Percentiles rank a stretch among this genome's conserved stretches.
Conservation (phyloP, 2,888 invertebrate species). For the Rhingia rostrata region DNA sequence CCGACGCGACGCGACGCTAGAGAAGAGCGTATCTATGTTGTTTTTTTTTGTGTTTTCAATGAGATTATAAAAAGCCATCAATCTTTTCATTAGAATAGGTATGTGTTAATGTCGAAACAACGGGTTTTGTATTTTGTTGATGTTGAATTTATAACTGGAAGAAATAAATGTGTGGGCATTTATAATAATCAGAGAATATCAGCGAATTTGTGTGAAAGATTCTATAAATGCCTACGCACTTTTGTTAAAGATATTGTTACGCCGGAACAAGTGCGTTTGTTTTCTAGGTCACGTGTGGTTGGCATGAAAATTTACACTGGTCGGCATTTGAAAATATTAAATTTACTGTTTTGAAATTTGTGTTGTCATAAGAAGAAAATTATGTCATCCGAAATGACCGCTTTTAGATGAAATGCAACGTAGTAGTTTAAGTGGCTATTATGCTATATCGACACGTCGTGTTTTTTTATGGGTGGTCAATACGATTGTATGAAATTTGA, state of each 20-base stretch:
- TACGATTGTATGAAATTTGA: too few relatives aligned
- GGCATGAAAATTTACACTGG: too few relatives aligned
- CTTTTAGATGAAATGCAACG: too few relatives aligned
- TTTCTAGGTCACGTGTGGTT: too few relatives aligned
- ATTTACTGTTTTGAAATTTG: too few relatives aligned
- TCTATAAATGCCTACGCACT: neutral
- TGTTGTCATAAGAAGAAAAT: too few relatives aligned
- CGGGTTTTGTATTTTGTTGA: constrained; percentile 15
- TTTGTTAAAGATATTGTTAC: too few relatives aligned
- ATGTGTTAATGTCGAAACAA: neutral
- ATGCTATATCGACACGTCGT: too few relatives aligned
- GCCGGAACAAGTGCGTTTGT: neutral
- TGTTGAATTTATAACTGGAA: neutral
- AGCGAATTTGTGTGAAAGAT: neutral
- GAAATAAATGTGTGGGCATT: neutral
- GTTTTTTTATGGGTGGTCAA: too few relatives aligned
- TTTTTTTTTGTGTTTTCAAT: neutral
- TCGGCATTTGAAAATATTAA: too few relatives aligned
- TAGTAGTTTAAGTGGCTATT: too few relatives aligned
- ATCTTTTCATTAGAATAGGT: constrained; percentile 1
- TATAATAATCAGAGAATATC: neutral
- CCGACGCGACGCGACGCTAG: neutral
- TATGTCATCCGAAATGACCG: too few relatives aligned
- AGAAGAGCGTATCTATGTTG: neutral
- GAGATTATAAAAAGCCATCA: constrained; percentile 2